These are phyloP conservation scores for Diceros bicornis DNA, from an alignment of 2,797 vertebrate genomes.

Conservation along the genomic window DNA sequence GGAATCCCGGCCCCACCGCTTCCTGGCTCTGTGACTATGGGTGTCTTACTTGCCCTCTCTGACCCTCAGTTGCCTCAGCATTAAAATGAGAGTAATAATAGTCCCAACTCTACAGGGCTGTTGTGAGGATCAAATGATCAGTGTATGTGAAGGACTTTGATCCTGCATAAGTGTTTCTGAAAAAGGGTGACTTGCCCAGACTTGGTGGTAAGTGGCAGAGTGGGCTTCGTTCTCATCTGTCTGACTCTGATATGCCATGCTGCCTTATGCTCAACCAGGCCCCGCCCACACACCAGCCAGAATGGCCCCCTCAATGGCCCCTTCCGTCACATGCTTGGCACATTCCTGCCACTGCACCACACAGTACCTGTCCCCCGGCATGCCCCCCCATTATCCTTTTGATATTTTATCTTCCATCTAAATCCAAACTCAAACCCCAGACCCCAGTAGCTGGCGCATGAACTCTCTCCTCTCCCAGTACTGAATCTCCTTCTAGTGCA, in stretches of 20 bases:
- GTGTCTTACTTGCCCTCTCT: not conserved
- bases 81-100: not conserved
- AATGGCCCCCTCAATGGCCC: fast-evolving
- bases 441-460: fast-evolving
- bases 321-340: not conserved
- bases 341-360: not conserved
- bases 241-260: not conserved
- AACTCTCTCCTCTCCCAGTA: not conserved
- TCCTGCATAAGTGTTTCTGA: fast-evolving
- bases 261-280: fast-evolving
- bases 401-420: not conserved
- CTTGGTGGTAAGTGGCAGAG: not conserved
- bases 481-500: not conserved
- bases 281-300: not conserved
- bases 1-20: not conserved
- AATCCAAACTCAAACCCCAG: not conserved
- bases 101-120: not conserved
- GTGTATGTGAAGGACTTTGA: fast-evolving
- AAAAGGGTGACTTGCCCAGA: not conserved
- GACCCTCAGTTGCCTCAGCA: not conserved
- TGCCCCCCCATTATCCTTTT: too few relatives aligned
- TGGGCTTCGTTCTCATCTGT: fast-evolving
- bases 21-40: not conserved
- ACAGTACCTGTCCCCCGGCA: fast-evolving
- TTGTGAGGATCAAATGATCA: not conserved